These are phyloP conservation scores for Plumapathes pennacea DNA, from an alignment of 92 coral and sea anemone species.

Conservation along the genomic window DNA sequence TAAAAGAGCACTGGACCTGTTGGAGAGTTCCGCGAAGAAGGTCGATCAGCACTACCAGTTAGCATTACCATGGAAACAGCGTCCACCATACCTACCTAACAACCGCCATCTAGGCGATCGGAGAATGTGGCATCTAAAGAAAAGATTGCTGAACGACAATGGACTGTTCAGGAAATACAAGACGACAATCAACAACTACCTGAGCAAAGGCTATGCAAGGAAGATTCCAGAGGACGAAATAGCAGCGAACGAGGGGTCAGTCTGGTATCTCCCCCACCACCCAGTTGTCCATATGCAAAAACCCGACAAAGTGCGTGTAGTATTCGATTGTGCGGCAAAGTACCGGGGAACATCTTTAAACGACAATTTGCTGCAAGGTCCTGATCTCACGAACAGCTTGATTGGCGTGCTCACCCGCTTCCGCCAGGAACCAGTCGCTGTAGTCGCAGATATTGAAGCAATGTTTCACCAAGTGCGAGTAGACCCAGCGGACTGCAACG, in stretches of 20 bases:
- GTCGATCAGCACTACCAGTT: slow-evolving; percentile 41
- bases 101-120: slow-evolving; percentile 46
- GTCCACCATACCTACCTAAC: slow-evolving; percentile 39
- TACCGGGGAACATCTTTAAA: slow-evolving; percentile 34
- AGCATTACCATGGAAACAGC: slow-evolving; percentile 55
- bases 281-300: slow-evolving; percentile 29
- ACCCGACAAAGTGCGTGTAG: slow-evolving; percentile 26
- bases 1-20: slow-evolving; percentile 36
- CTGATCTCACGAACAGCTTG: slow-evolving; percentile 26
- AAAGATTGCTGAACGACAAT: slow-evolving; percentile 26
- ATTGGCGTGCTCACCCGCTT: slow-evolving; percentile 31
- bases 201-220: slow-evolving; percentile 38
- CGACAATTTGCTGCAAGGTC: slow-evolving; percentile 20
- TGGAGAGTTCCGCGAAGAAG: slow-evolving; percentile 24
- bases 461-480: slow-evolving; percentile 35
- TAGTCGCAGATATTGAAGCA: slow-evolving; percentile 30
- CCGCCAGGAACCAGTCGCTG: slow-evolving; percentile 13
- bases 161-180: slow-evolving; percentile 46
- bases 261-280: slow-evolving; percentile 58
- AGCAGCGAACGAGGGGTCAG: neutral
- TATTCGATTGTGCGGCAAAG: slow-evolving; percentile 46
- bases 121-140: slow-evolving; percentile 27
- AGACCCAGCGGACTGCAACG: slow-evolving; percentile 16
- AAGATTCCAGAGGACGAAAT: slow-evolving; percentile 16
- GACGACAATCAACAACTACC: slow-evolving; percentile 38